These are phyloP conservation scores for Rattus norvegicus DNA, from an alignment of 2,113 vertebrate genomes.

Conservation along the genomic window GRCr8 NC_086019.1:5449001-5449500, in stretches of 20 bases:
- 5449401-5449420: not conserved
- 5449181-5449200: not conserved
- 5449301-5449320: not conserved
- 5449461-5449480: too few species aligned
- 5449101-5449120: too few species aligned
- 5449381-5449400: not conserved
- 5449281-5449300: not conserved
- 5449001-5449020: too few species aligned
- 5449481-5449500: too few species aligned
- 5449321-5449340: not conserved
- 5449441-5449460: too few species aligned
- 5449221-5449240: not conserved
- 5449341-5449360: not conserved
- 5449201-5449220: not conserved
- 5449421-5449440: too few species aligned
- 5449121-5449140: not conserved
- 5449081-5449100: not conserved
- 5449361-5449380: not conserved
- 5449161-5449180: not conserved
- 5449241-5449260: not conserved
- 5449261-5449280: not conserved
- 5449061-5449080: too few species aligned
- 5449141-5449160: not conserved
- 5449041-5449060: too few species aligned
- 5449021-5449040: too few species aligned